Evolutionary conservation across 2,113 vertebrate species (phyloP).

Genomic region (Hemichromis elongatus): DNA sequence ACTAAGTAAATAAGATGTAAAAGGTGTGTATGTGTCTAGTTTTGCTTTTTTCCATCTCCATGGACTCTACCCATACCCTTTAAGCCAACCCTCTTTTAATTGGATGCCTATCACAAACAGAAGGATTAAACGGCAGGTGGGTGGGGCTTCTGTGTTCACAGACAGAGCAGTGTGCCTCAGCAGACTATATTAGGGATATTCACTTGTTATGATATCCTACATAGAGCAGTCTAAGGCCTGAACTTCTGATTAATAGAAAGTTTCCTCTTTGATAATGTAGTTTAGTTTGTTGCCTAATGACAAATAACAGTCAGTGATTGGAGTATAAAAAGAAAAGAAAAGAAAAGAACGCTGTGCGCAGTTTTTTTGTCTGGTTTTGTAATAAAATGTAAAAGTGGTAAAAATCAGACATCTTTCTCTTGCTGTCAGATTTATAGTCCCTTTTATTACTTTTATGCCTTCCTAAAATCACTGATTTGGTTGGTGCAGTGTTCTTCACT

Average conservation of each 20-base stretch:
- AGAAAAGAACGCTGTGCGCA: neutral
- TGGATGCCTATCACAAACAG: neutral
- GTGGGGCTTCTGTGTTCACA: neutral
- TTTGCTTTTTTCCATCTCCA: neutral
- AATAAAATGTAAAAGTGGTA: neutral
- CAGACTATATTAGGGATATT: neutral
- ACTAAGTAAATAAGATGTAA: neutral
- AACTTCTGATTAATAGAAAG: neutral
- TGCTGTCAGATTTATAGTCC: neutral
- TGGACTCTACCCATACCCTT: neutral
- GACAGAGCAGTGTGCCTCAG: neutral
- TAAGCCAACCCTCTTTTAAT: neutral
- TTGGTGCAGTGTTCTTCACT: neutral
- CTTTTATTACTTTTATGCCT: neutral
- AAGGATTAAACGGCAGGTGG: neutral
- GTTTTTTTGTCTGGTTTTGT: neutral
- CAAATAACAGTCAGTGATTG: neutral
- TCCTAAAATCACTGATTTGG: neutral
- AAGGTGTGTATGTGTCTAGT: neutral
- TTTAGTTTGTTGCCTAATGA: neutral
- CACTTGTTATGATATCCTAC: neutral
- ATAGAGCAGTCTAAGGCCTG: neutral
- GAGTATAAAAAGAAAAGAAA: neutral
- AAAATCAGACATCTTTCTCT: neutral
- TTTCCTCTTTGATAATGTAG: neutral